These are phyloP conservation scores for Pachyramphus minor DNA, from an alignment of 2,113 vertebrate genomes.

Conservation along the genomic window DNA sequence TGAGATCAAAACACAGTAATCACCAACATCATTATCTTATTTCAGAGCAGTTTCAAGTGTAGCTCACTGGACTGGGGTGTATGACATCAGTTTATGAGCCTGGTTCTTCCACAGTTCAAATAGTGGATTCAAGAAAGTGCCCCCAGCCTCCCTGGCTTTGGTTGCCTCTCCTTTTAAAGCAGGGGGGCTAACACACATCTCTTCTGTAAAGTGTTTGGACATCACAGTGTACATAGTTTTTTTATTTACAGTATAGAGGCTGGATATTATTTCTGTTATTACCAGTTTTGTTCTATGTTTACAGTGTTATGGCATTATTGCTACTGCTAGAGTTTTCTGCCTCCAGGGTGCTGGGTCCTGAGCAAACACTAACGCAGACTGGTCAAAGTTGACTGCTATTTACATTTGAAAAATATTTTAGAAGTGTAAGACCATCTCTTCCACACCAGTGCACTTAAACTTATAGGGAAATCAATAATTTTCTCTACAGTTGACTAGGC, in stretches of 20 bases:
- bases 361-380: background rate
- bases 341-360: background rate
- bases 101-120: background rate
- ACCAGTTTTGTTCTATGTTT: background rate
- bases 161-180: background rate
- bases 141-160: background rate
- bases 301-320: background rate
- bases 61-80: background rate
- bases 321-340: background rate
- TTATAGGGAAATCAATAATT: constrained; percentile 3
- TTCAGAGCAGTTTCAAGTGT: background rate
- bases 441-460: constrained; percentile 7
- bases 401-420: constrained; percentile 1
- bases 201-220: background rate
- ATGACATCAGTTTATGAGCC: fast-evolving
- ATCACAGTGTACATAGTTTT: fast-evolving
- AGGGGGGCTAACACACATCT: background rate
- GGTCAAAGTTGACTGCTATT: background rate
- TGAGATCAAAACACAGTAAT: background rate
- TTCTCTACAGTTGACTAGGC: background rate
- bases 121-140: background rate
- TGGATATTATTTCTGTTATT: background rate
- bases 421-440: background rate
- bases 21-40: background rate
- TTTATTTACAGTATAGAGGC: background rate